Base-by-base conservation (phyloP, 2,888 invertebrate genomes). In the Saturnia japonica region DNA sequence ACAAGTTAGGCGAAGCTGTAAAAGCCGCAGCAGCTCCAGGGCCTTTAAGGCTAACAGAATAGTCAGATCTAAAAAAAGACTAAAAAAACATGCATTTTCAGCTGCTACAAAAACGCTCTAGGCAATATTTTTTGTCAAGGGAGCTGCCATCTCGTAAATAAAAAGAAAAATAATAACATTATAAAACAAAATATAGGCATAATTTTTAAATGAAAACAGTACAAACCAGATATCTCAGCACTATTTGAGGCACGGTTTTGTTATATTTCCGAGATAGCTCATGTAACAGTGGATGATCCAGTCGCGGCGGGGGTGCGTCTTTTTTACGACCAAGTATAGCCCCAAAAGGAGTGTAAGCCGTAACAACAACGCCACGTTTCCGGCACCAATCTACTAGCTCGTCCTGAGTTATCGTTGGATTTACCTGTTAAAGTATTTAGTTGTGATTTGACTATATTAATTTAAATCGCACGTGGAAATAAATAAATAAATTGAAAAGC, bases 311-410 rank as follows among this genome's bases (percentile, higher is more conserved):
- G 0, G 91, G 91, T 0, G 89, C 91, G 16, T 88, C 85, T 6
- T 75, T 73, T 74, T 90, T 90, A 7, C 91, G 85, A 1, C 90
- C 91, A 0, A 93, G 84, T 67, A 92, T 83, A 0, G 82, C 88
- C 0, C 97, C 97, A 69, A 98, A 94, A 0, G 97, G 97, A 75
- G 96, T 96, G 85, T 97, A 98, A 0, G 94, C 97, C 85, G 94
- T 96, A 75, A 98, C 86, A 11, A 95, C 90, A 42, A 98, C 95
- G 12, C 92, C 95, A 62, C 95, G 95, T n/a, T 95, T 88, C 62
- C 94, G 94, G 83, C 97, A 96, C 86, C 96, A 97, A 43, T 95
- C 91, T 8, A 96, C 95, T 72, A 97, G 83, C 79, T 96, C 95
- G 69, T 95, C 94, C 82, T 97, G 96, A 75, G 95, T 96, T 74